These are phyloP conservation scores for Strigamia transsilvanica DNA, from an alignment of 2,888 invertebrate species.

Conservation along the genomic window DNA sequence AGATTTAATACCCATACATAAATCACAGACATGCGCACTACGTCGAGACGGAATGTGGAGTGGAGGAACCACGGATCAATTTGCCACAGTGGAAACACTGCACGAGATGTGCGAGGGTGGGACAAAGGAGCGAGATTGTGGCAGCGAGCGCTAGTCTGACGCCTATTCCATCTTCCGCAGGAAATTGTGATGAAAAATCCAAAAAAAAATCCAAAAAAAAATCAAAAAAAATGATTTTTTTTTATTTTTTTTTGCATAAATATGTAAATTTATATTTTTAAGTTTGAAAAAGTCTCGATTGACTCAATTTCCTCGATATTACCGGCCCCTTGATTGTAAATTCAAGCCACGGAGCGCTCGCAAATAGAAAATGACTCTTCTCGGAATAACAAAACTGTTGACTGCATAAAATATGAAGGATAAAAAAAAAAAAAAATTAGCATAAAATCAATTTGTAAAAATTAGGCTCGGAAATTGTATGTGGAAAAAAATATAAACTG, in stretches of 20 bases:
- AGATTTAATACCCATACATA: conserved; percentile 43
- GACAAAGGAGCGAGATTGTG: background rate
- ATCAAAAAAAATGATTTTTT: too few relatives aligned
- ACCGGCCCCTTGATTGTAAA: background rate
- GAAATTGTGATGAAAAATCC: background rate
- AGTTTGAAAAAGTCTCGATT: background rate
- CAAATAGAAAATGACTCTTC: conserved; percentile 49
- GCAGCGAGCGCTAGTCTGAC: conserved; percentile 15
- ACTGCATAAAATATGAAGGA: conserved; percentile 8
- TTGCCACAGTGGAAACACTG: conserved; percentile 42
- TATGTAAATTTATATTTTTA: too few relatives aligned
- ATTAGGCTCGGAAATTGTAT: background rate
- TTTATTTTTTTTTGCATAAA: too few relatives aligned
- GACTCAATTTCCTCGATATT: conserved; percentile 25
- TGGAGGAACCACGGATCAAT: conserved; percentile 30
- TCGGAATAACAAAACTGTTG: conserved; percentile 26
- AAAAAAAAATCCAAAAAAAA: too few relatives aligned
- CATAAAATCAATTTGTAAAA: background rate
- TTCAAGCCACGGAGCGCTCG: conserved; percentile 11
- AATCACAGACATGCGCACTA: conserved; percentile 45
- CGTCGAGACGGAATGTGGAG: conserved; percentile 48
- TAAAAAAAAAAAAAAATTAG: background rate
- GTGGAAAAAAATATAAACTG: background rate
- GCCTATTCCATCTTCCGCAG: background rate
- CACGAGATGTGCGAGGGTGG: conserved; percentile 11